Evolutionary conservation across 2,113 vertebrate species (phyloP), one percentile per base, ranked within the genome.

Genomic region (Amblyopsis rosae): DNA sequence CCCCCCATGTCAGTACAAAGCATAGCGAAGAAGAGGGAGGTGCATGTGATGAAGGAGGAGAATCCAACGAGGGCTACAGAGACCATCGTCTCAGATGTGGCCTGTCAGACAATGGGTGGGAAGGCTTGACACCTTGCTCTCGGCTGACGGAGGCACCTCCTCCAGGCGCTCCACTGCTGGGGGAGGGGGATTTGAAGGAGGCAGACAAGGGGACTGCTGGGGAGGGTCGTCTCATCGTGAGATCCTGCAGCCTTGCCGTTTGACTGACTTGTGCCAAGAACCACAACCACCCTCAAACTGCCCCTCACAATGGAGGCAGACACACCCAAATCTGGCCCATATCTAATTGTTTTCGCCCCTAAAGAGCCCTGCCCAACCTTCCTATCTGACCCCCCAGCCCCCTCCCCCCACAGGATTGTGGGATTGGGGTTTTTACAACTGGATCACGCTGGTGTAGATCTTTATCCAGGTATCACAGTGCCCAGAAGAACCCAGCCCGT

Each of bases 41-140:
- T 26, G 26, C 3, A 26, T 26, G 26, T 69, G 69, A 67, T 75
- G 63, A 46, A 1, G 59, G 59, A 9, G 59, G 59, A 59, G 73
- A 26, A 67, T 67, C 70, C 5, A n/a, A n/a, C n/a, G n/a, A n/a
- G 59, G 61, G 73, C 17, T 67, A 68, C 66, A 56, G 53, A 32
- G 3, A 77, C 59, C 65, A 70, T 35, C 33, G 0, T 73, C 50
- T 69, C 75, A 82, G 73, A 84, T 87, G 70, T 79, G 70, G 67
- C 62, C 69, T 55, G 16, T 1, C 19, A 73, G 64, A 92, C 88
- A 90, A 88, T 90, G 76, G 87, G 74, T 79, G 92, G 92, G 85
- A 87, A 85, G 86, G 78, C 51, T 86, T 58, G 79, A 90, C 91
- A 87, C 91, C 85, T 93, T 59, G 3, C 81, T 83, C 82, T 54